phyloP scores from a whole-genome alignment of 2,888 invertebrate species.

The Drosophila colorata region DNA sequence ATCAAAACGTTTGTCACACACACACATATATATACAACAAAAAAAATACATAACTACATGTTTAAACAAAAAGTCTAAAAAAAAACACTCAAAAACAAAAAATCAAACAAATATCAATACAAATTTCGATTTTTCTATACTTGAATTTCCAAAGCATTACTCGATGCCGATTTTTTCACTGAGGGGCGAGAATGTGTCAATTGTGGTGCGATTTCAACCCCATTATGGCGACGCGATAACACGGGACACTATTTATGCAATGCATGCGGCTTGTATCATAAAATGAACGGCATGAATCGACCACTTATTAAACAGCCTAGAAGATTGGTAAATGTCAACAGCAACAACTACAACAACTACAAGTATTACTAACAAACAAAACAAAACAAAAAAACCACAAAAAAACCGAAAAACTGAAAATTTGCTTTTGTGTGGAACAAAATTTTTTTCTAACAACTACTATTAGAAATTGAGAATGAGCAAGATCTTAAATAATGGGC shows the following conservation, averaged over 20 bases:
- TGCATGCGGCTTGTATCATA: constrained; percentile 99
- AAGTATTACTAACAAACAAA: constrained; percentile 64
- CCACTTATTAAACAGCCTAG: constrained; percentile 96
- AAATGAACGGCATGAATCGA: constrained; percentile 97
- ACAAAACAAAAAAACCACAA: constrained; percentile 27
- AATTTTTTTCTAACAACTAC: constrained; percentile 56
- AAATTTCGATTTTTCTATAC: constrained; percentile 43
- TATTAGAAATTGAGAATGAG: constrained; percentile 2
- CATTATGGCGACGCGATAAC: constrained; percentile 99
- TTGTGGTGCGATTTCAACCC: constrained; percentile 98
- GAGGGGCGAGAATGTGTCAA: constrained; percentile 99
- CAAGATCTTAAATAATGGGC: constrained; percentile 47
- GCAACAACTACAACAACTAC: constrained; percentile 38
- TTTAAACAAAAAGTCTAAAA: constrained; percentile 21
- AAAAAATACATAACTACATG: constrained; percentile 23
- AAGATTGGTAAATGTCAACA: constrained; percentile 90
- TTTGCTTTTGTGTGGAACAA: constrained; percentile 81
- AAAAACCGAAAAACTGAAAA: constrained; percentile 17
- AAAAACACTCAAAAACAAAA: constrained; percentile 10
- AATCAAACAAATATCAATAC: constrained; percentile 33
- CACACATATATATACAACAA: constrained; percentile 34
- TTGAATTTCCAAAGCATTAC: constrained; percentile 82
- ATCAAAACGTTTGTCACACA: constrained; percentile 49
- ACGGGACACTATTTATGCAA: constrained; percentile 99
- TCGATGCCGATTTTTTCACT: constrained; percentile 86